phyloP scores from a whole-genome alignment of 2,888 invertebrate species.

The Anoncus sp. region DNA sequence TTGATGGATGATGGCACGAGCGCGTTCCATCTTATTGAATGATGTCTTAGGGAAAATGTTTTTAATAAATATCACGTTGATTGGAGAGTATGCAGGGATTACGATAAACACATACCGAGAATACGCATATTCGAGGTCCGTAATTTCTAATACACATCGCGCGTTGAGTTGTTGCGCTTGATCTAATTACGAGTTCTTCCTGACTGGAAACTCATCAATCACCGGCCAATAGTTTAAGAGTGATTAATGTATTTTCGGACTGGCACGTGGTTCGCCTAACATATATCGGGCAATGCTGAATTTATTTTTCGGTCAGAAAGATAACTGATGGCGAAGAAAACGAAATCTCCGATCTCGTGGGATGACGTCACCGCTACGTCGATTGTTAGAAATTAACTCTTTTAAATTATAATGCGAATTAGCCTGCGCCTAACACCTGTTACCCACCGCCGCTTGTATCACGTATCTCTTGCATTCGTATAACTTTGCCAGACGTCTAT shows the following conservation, averaged over 20 bases:
- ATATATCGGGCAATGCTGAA: conserved; percentile 50
- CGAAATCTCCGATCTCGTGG: conserved; percentile 62
- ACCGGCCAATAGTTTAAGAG: conserved; percentile 36
- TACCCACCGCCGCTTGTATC: conserved; percentile 24
- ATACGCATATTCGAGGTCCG: conserved; percentile 17
- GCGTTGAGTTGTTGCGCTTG: conserved; percentile 36
- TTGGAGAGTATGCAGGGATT: conserved; percentile 17
- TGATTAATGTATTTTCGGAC: conserved; percentile 54
- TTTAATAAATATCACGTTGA: conserved; percentile 42
- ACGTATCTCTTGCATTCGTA: conserved; percentile 6
- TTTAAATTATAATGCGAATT: conserved; percentile 44
- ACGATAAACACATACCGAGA: conserved; percentile 3
- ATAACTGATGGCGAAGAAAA: conserved; percentile 56
- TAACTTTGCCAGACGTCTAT: conserved; percentile 35
- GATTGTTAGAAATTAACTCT: conserved; percentile 23
- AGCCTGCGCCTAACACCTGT: conserved; percentile 44
- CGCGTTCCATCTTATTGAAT: conserved; percentile 53
- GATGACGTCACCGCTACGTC: conserved; percentile 65
- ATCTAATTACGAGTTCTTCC: conserved; percentile 50
- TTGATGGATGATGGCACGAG: conserved; percentile 37
- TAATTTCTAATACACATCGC: conserved; percentile 34
- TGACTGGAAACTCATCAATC: conserved; percentile 47
- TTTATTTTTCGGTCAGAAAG: conserved; percentile 43
- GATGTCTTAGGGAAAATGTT: conserved; percentile 13
- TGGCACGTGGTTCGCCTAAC: conserved; percentile 59